These are phyloP conservation scores for Melitaea athalia DNA, from an alignment of 2,888 invertebrate genomes.

Conservation along the genomic window DNA sequence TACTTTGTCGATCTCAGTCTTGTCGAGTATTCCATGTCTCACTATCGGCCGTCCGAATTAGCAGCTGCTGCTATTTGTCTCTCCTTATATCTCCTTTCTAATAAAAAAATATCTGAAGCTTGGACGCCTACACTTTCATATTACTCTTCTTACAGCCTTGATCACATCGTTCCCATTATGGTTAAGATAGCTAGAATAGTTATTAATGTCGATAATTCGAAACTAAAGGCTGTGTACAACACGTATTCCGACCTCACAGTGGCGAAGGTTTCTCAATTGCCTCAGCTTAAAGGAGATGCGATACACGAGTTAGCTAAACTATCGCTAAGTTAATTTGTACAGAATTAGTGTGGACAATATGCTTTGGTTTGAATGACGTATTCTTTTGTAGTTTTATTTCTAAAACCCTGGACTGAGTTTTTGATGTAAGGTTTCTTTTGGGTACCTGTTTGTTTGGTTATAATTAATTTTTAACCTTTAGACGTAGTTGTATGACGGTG, in stretches of 20 bases:
- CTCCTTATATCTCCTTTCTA: conserved; percentile 82
- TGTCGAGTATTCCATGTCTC: conserved; percentile 90
- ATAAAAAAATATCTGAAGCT: conserved; percentile 67
- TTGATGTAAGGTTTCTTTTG: conserved; percentile 40
- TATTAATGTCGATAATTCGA: conserved; percentile 85
- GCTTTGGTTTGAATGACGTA: conserved; percentile 23
- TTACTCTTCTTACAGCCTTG: conserved; percentile 88
- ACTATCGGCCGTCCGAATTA: conserved; percentile 90
- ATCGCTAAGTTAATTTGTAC: conserved; percentile 5
- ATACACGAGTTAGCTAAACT: conserved; percentile 55
- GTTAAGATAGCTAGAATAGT: conserved; percentile 87
- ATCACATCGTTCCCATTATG: conserved; percentile 86
- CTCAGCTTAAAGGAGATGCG: conserved; percentile 81
- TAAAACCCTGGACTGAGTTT: conserved; percentile 39
- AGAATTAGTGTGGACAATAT: conserved; percentile 1
- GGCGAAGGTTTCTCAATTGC: conserved; percentile 84
- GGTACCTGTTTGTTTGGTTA: conserved; percentile 41
- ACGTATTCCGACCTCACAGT: conserved; percentile 84
- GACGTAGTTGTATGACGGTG: conserved; percentile 38
- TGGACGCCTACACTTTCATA: conserved; percentile 90
- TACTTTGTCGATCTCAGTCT: conserved; percentile 94
- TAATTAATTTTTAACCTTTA: conserved; percentile 41
- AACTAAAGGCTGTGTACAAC: conserved; percentile 86
- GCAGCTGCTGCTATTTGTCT: conserved; percentile 92
- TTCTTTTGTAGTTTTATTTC: conserved; percentile 15